Evolutionary conservation across 2,113 vertebrate species (phyloP).

Genomic region (Sarotherodon lohbergeri): DNA sequence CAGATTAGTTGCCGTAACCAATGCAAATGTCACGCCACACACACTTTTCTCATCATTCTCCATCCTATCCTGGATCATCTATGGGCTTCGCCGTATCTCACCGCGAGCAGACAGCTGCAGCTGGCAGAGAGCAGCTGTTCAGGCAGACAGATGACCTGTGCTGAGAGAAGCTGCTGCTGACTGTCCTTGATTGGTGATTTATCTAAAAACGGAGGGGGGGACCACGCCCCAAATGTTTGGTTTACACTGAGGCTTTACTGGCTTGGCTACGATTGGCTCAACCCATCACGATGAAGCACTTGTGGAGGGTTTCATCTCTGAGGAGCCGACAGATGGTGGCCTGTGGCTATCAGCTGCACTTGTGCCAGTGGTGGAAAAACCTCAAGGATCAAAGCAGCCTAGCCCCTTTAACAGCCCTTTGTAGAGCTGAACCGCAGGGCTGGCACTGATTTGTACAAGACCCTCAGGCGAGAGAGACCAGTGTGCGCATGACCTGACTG

Average conservation of each 20-base stretch:
- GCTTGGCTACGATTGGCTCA: conserved; percentile 14
- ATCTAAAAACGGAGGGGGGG: not conserved
- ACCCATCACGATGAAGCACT: conserved; percentile 5
- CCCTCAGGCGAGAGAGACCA: not conserved
- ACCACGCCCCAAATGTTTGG: conserved; percentile 24
- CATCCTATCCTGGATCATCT: not conserved
- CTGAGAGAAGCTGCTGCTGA: not conserved
- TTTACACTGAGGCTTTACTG: conserved; percentile 9
- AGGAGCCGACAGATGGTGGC: conserved; percentile 40
- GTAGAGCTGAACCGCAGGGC: conserved; percentile 26
- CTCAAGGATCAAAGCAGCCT: conserved; percentile 42
- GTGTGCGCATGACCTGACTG: not conserved
- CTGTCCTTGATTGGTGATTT: conserved; percentile 19
- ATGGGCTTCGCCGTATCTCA: not conserved
- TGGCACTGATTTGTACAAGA: not conserved
- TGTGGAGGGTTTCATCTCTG: conserved; percentile 28
- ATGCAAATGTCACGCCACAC: not conserved
- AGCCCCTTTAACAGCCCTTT: not conserved
- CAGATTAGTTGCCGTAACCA: not conserved
- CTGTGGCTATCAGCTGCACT: conserved; percentile 28
- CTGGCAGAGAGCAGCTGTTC: conserved; percentile 29
- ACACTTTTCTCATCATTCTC: not conserved
- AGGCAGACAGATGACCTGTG: conserved; percentile 32
- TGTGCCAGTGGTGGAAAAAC: conserved; percentile 13
- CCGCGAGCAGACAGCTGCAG: conserved; percentile 38